phyloP scores from a whole-genome alignment of 2,888 invertebrate species.

The Mesopsocus fuscifrons region DNA sequence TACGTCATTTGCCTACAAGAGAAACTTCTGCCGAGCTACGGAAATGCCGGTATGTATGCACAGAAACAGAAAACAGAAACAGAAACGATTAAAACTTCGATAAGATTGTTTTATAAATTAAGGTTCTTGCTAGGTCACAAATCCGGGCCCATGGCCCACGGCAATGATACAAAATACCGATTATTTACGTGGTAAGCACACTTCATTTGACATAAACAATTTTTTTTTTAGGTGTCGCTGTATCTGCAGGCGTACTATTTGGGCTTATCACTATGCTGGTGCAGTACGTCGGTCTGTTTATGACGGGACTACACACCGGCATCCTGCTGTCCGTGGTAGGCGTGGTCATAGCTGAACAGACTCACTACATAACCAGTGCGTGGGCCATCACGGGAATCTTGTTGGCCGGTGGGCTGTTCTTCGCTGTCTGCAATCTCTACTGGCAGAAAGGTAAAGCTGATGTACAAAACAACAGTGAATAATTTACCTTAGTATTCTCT shows the following conservation, averaged over 20 bases:
- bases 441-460: slow-evolving; percentile 44
- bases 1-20: slow-evolving; percentile 66
- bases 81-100: no score
- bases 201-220: no score
- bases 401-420: slow-evolving; percentile 43
- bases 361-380: slow-evolving; percentile 35
- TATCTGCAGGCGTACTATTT: slow-evolving; percentile 53
- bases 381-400: slow-evolving; percentile 53
- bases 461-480: neutral
- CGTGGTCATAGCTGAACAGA: slow-evolving; percentile 37
- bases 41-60: slow-evolving; percentile 43
- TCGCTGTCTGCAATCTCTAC: slow-evolving; percentile 50
- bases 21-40: slow-evolving; percentile 54
- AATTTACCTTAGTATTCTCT: neutral
- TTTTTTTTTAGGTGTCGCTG: slow-evolving; percentile 48
- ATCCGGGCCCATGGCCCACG: no score
- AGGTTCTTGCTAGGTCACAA: slow-evolving; percentile 7
- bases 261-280: slow-evolving; percentile 67
- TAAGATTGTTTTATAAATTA: no score
- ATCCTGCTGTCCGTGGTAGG: slow-evolving; percentile 39
- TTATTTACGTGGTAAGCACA: no score
- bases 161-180: no score
- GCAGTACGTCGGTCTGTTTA: slow-evolving; percentile 62
- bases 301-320: slow-evolving; percentile 62
- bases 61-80: no score